Evolutionary conservation across 2,888 invertebrate genomes (phyloP), one percentile per base, ranked within the genome.

Genomic region (Brachylomia viminalis): DNA sequence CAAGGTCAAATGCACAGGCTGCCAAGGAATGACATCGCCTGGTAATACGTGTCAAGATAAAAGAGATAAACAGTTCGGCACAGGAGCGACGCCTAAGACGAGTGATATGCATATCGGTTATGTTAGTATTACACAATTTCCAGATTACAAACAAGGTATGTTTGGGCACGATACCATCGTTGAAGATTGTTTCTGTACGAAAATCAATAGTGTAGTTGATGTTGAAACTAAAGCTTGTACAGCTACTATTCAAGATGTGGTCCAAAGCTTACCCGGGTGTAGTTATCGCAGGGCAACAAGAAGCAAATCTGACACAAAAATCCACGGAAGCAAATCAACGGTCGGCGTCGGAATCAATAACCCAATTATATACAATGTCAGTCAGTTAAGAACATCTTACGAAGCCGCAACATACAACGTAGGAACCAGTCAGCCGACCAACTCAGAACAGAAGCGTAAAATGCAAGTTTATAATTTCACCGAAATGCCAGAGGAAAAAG

Each of bases 21-120:
- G 96, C 75, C 92, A 92, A 64, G 95, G 95, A 17, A 66, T 85
- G 8, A 86, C 91, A n/a, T 77, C 86, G 7, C 70, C 79, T 42
- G 94, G 94, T 30, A 89, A 93, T n/a, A 94, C 95, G 8, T 96
- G 96, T 87, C 89, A 93, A 81, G 94, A 95, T 58, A 91, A 87
- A 72, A 90, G 88, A 77, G 86, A 93, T 2, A 92, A 92, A 75
- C 76, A 92, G 61, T 90, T 76, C 77, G 93, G 92, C 10, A 93
- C 94, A 23, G 94, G 93, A 38, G 85, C 86, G 2, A 72, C 72
- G 13, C 73, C 72, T 47, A 91, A 85, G 82, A 80, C 80, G 13
- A 94, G 93, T 86, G 90, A 91, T 74, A 92, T 91, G 6, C 88
- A 90, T 33, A 88, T 95, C 11, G 86, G 90, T 23, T 95, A 94